Percentiles rank a stretch among this genome's conserved stretches.
phyloP scores from a whole-genome alignment of 2,888 invertebrate species.

The Rhagonycha fulva region DNA sequence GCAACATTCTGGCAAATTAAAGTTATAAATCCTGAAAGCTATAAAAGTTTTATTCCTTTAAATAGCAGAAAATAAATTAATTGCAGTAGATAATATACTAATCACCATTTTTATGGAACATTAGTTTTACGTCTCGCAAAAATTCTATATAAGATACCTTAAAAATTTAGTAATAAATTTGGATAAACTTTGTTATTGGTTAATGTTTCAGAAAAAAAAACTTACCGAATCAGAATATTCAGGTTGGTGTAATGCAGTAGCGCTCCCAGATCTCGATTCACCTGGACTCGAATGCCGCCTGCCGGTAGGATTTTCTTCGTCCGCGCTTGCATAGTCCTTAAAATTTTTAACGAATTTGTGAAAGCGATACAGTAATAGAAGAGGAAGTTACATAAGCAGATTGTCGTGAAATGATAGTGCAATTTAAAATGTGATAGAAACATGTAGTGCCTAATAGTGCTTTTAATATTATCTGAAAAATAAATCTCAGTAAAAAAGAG shows the following conservation, averaged over 20 bases:
- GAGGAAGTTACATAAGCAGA: not conserved
- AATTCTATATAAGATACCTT: not conserved
- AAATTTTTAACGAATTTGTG: not conserved
- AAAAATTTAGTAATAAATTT: not conserved
- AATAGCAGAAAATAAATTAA: not conserved
- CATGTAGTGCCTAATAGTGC: constrained; percentile 54
- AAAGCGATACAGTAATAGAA: not conserved
- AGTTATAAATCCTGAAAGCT: not conserved
- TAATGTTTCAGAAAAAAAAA: constrained; percentile 14
- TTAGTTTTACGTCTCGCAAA: not conserved
- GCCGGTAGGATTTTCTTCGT: constrained; percentile 62
- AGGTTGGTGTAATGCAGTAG: constrained; percentile 62
- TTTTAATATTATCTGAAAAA: constrained; percentile 31
- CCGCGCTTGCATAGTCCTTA: constrained; percentile 68
- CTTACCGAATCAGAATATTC: constrained; percentile 68
- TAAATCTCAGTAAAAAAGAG: constrained; percentile 35
- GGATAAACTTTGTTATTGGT: not conserved
- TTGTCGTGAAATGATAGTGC: constrained; percentile 12
- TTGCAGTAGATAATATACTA: not conserved
- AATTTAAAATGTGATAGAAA: constrained; percentile 53
- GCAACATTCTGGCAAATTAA: not conserved
- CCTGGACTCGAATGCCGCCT: constrained; percentile 74
- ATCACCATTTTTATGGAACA: not conserved
- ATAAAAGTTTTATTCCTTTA: not conserved
- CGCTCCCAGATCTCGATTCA: constrained; percentile 70